Evolutionary conservation across 2,113 vertebrate genomes (phyloP).

Genomic region (Willisornis vidua): DNA sequence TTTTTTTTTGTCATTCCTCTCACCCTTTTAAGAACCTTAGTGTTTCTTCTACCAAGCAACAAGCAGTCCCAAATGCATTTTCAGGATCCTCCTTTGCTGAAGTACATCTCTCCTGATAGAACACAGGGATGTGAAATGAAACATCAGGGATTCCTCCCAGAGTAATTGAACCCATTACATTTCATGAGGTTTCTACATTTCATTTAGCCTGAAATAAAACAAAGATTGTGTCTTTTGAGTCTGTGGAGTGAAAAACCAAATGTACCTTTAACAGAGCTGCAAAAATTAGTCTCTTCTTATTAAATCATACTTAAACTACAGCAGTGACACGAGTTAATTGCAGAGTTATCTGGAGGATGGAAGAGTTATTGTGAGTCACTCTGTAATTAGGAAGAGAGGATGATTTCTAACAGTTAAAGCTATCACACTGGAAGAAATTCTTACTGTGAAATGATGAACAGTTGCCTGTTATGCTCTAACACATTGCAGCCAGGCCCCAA

Average conservation of each 20-base stretch:
- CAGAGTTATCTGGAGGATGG: slow-evolving; percentile 10
- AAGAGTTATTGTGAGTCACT: slow-evolving; percentile 40
- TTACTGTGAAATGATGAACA: neutral
- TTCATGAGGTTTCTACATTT: neutral
- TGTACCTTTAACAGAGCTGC: slow-evolving; percentile 5
- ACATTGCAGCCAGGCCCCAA: neutral
- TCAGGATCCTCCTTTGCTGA: neutral
- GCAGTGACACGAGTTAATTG: slow-evolving; percentile 45
- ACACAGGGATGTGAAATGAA: neutral
- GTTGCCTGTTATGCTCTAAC: neutral
- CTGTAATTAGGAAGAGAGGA: neutral
- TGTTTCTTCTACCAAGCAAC: neutral
- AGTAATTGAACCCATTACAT: neutral
- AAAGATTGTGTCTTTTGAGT: neutral
- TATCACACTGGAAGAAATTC: neutral
- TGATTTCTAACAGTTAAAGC: neutral
- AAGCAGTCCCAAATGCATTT: neutral
- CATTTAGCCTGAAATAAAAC: slow-evolving; percentile 1
- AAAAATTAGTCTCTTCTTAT: slow-evolving; percentile 34
- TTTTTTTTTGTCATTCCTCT: neutral
- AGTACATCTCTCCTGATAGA: neutral
- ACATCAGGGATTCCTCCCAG: neutral
- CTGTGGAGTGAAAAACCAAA: neutral
- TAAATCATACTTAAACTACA: slow-evolving; percentile 48
- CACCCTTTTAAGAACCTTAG: neutral